A percentile compares a stretch with the other conserved stretches of the same genome.
phyloP scores from a whole-genome alignment of 1,140 invertebrate species.

The Pseudomyrmex pallidus region DNA sequence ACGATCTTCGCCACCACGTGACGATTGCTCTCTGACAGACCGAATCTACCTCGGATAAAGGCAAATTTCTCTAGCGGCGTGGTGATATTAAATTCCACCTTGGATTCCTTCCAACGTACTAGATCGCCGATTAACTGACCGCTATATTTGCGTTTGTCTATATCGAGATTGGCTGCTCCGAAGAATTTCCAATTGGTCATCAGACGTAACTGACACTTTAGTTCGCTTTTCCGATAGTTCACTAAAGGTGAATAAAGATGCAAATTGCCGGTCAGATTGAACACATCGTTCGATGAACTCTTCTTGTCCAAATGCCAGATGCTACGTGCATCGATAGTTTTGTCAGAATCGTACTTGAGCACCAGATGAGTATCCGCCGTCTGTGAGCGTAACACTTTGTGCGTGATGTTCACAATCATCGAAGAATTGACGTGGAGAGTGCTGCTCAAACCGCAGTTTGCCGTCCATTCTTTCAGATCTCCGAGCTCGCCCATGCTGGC shows the following conservation, averaged over 20 bases:
- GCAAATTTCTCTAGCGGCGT: slow-evolving; percentile 89
- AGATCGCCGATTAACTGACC: slow-evolving; percentile 82
- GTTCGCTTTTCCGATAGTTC: slow-evolving; percentile 88
- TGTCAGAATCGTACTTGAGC: slow-evolving; percentile 85
- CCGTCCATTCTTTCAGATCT: slow-evolving; percentile 81
- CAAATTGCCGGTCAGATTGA: slow-evolving; percentile 87
- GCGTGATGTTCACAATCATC: slow-evolving; percentile 85
- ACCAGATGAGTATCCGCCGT: slow-evolving; percentile 85
- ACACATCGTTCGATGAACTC: slow-evolving; percentile 69
- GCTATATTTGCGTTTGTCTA: slow-evolving; percentile 89
- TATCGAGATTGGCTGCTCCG: slow-evolving; percentile 88
- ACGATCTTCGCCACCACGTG: slow-evolving; percentile 90
- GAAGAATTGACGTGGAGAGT: slow-evolving; percentile 86
- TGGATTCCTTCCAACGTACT: slow-evolving; percentile 79
- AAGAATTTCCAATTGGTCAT: slow-evolving; percentile 87
- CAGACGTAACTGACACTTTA: slow-evolving; percentile 88
- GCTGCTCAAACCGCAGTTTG: slow-evolving; percentile 86
- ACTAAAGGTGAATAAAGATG: slow-evolving; percentile 86
- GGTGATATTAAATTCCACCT: slow-evolving; percentile 88
- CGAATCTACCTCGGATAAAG: slow-evolving; percentile 88
- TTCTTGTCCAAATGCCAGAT: slow-evolving; percentile 85
- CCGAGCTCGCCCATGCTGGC: slow-evolving; percentile 81
- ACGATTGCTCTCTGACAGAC: slow-evolving; percentile 88
- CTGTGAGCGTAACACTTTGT: slow-evolving; percentile 83
- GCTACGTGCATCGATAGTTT: slow-evolving; percentile 86